These are phyloP conservation scores for Cantharis lateralis DNA, from an alignment of 2,888 invertebrate genomes.

Conservation along the genomic window DNA sequence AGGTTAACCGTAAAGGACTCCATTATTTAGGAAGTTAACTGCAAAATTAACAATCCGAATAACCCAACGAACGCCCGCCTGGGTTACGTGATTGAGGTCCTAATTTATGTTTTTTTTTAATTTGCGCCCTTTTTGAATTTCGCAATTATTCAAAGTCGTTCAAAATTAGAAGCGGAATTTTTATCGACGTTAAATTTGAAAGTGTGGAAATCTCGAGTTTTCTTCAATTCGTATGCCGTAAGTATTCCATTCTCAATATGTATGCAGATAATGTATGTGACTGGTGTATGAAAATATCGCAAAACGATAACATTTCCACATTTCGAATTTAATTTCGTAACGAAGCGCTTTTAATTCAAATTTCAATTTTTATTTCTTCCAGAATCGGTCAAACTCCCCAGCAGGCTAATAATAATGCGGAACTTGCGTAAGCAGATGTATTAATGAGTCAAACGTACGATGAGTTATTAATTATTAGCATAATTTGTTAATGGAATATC, in stretches of 20 bases:
- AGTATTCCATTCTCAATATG: slow-evolving; percentile 31
- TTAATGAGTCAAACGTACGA: background rate
- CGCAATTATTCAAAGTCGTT: background rate
- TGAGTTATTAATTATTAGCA: background rate
- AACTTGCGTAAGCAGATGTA: background rate
- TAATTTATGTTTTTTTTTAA: slow-evolving; percentile 17
- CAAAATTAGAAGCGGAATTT: background rate
- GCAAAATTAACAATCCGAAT: slow-evolving; percentile 16
- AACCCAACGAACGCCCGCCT: slow-evolving; percentile 4
- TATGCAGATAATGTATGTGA: slow-evolving; percentile 33
- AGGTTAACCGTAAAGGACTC: slow-evolving; percentile 32
- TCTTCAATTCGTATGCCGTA: slow-evolving; percentile 26
- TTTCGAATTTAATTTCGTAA: slow-evolving; percentile 2
- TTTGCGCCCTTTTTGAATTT: slow-evolving; percentile 8
- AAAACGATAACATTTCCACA: slow-evolving; percentile 4
- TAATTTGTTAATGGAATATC: background rate
- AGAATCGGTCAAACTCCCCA: background rate
- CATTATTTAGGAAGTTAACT: slow-evolving; percentile 30
- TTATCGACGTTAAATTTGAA: background rate
- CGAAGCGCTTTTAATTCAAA: background rate
- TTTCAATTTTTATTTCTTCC: background rate
- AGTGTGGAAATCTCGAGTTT: background rate
- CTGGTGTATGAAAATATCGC: slow-evolving; percentile 22
- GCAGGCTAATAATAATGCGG: background rate
- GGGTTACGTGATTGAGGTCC: slow-evolving; percentile 22